Conservation (phyloP, 1,140 invertebrate genomes). For the Lepidurus apus region DNA sequence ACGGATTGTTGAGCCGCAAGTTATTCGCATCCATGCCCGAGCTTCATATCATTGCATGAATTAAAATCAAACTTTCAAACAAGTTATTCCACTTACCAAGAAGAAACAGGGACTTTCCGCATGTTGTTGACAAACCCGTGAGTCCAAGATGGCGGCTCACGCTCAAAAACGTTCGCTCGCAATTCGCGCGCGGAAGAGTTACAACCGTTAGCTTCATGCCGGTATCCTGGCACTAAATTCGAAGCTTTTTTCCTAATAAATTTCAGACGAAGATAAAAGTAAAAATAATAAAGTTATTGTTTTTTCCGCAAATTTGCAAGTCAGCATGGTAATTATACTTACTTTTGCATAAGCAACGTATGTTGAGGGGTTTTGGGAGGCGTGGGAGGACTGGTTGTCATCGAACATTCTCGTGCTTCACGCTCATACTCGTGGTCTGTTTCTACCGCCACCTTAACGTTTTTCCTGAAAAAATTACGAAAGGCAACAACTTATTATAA, state of each 20-base stretch:
- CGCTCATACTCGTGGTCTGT: neutral
- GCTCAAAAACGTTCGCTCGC: neutral
- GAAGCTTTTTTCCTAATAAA: neutral
- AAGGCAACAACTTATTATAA: neutral
- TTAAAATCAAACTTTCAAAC: neutral
- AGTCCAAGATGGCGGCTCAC: slow-evolving; percentile 5
- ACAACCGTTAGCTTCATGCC: neutral
- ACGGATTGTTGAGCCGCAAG: neutral
- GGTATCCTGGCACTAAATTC: neutral
- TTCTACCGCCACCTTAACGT: neutral
- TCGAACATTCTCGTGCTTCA: neutral
- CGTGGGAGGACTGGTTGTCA: slow-evolving; percentile 13
- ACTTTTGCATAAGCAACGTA: slow-evolving; percentile 10
- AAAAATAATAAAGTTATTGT: neutral
- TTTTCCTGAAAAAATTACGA: neutral
- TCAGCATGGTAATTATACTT: neutral
- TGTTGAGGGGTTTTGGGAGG: neutral
- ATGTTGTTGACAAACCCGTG: neutral
- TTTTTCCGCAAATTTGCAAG: neutral
- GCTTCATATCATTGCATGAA: neutral
- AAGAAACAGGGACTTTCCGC: neutral
- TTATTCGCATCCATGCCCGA: neutral
- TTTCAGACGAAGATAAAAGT: neutral
- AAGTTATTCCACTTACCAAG: neutral
- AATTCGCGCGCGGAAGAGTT: neutral